These are phyloP conservation scores for Melanerpes formicivorus DNA, from an alignment of 2,113 vertebrate species.

Conservation along the genomic window DNA sequence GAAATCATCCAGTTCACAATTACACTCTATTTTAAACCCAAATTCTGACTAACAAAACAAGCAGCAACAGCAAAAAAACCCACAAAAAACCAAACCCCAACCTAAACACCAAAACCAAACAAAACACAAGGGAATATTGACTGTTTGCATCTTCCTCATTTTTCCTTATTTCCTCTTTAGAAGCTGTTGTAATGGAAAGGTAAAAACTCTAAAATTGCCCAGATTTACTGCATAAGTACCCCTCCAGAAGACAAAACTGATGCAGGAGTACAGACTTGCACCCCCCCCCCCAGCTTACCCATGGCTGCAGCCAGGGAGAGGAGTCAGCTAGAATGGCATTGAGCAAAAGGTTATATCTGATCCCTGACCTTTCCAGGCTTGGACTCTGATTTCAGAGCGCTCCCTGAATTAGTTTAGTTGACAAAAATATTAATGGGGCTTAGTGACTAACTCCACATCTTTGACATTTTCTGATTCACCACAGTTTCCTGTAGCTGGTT, in stretches of 20 bases:
- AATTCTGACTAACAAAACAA: neutral
- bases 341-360: constrained; percentile 46
- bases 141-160: neutral
- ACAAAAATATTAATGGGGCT: constrained; percentile 15
- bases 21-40: neutral
- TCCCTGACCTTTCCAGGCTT: constrained; percentile 51
- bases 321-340: neutral
- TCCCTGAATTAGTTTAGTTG: neutral
- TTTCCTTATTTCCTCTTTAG: neutral
- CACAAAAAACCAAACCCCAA: too few relatives aligned
- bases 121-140: neutral
- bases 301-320: rapidly evolving
- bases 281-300: neutral
- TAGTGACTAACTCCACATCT: neutral
- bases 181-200: neutral
- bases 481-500: rapidly evolving
- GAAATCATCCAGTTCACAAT: constrained; percentile 27
- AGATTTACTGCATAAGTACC: neutral
- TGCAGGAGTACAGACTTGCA: neutral
- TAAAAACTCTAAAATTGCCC: neutral
- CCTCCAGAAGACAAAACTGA: neutral
- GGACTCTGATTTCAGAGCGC: constrained; percentile 43
- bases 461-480: neutral
- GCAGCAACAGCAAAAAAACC: too few relatives aligned
- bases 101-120: neutral